Evolutionary conservation across 2,113 vertebrate genomes (phyloP), one percentile per base, ranked within the genome.

Genomic region (Balaeniceps rex): DNA sequence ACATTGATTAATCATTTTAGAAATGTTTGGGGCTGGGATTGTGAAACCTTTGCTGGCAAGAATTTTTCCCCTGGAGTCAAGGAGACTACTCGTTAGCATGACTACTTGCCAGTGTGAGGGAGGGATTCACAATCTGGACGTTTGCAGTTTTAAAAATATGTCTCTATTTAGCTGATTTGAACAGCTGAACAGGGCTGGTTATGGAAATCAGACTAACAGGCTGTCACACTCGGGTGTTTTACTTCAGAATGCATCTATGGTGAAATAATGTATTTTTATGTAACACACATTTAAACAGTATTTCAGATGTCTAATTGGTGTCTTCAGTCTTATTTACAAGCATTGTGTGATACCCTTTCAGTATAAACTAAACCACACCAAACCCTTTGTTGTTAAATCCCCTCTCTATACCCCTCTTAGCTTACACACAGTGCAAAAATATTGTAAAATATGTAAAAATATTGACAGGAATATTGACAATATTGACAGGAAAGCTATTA

Each of bases 141-240:
- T 91, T 96, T 94, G 93, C 81, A 96, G 91, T 97, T 97, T 96
- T 94, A 91, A 94, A 97, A 95, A 95, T 95, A 95, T 94, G 70
- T 97, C 94, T 96, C 83, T 97, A 87, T 96, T 94, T 96, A 96
- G 95, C 81, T 89, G 83, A 94, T 96, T 89, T 79, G 91, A 93
- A 92, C 92, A 93, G 92, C 92, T 94, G 95, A 97, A 89, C 57
- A 69, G 87, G 63, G 74, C 74, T 96, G 74, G 87, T 79, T 96
- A 85, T 85, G 93, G 87, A 97, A 96, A 97, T 94, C 88, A 93
- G 72, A 83, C 86, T 83, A 79, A 80, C 82, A 90, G 97, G 70
- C 95, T 97, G 91, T 91, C 88, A 65, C 40, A 85, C 80, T 90
- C 4, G 6, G 21, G 52, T 93, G 70, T 95, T 95, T 85, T 85